phyloP scores from a whole-genome alignment of 2,113 vertebrate genomes.

The Apaloderma vittatum region DNA sequence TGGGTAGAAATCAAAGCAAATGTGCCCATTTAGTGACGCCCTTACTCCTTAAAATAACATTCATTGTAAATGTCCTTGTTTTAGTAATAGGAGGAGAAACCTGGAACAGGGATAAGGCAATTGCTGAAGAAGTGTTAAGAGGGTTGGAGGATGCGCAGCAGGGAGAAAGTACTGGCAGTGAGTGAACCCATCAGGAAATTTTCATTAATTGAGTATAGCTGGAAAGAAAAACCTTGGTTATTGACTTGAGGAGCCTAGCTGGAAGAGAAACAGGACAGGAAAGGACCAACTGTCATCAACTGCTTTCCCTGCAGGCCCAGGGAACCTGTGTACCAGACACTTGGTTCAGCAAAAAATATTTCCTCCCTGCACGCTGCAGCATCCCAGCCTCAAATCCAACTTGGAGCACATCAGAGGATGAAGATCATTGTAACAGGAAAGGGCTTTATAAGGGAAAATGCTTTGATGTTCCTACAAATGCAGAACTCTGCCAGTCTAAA shows the following conservation, averaged over 20 bases:
- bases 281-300: neutral
- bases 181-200: neutral
- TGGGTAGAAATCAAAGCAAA: neutral
- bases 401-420: neutral
- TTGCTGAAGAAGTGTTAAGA: neutral
- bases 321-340: neutral
- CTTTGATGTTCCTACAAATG: neutral
- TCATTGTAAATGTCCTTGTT: neutral
- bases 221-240: neutral
- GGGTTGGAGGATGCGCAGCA: neutral
- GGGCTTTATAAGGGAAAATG: neutral
- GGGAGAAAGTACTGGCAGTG: neutral
- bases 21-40: neutral
- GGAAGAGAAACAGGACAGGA: neutral
- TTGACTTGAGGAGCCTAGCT: neutral
- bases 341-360: neutral
- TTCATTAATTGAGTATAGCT: neutral
- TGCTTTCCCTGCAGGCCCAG: neutral
- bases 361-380: neutral
- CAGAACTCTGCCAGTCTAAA: neutral
- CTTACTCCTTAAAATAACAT: neutral
- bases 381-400: neutral
- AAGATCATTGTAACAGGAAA: neutral
- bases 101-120: neutral
- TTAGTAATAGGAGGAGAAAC: neutral